Evolutionary conservation across 2,113 vertebrate species (phyloP).

Genomic region (Pteronura brasiliensis): DNA sequence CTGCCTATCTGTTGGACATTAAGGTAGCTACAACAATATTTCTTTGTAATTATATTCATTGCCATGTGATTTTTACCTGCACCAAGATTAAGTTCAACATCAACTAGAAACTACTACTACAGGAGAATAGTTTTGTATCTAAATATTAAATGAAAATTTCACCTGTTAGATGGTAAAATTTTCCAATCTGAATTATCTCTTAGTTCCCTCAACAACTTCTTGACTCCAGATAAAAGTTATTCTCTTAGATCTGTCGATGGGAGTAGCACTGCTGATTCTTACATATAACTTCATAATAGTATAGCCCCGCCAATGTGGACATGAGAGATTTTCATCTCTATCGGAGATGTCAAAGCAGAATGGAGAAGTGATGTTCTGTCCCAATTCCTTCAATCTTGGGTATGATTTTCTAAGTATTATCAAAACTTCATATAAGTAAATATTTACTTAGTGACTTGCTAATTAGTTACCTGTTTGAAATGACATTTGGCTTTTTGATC

Average conservation of each 20-base stretch:
- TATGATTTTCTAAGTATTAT: not conserved
- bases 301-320: not conserved
- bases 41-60: slow-evolving; percentile 24
- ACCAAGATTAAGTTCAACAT: not conserved
- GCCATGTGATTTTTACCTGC: slow-evolving; percentile 9
- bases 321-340: not conserved
- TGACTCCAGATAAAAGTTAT: not conserved
- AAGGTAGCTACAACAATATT: not conserved
- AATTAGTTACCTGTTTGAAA: not conserved
- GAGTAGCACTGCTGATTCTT: not conserved
- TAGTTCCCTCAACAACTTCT: not conserved
- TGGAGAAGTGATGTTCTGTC: not conserved
- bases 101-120: slow-evolving; percentile 8
- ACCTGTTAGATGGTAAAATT: not conserved
- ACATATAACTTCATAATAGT: not conserved
- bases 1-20: not conserved
- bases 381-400: not conserved
- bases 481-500: not conserved
- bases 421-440: not conserved
- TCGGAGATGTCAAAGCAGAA: not conserved
- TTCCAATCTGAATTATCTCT: not conserved
- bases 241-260: not conserved
- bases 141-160: slow-evolving; percentile 11
- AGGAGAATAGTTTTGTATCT: not conserved
- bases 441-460: not conserved